Conservation (phyloP, 2,797 vertebrate species). For the Caiman crocodilus region DNA sequence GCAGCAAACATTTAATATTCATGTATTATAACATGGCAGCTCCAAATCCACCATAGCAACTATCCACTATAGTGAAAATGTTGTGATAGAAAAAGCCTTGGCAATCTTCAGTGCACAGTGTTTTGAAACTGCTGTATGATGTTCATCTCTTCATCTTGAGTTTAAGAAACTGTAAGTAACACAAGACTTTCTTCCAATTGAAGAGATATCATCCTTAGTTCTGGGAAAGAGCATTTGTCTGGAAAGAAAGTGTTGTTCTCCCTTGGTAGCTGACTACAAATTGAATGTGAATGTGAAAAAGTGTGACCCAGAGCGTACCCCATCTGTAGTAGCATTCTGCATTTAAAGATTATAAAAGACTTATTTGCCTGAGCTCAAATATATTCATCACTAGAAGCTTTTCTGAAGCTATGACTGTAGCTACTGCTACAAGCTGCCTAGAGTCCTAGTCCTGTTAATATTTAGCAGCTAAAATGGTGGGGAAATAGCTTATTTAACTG, state of each 20-base stretch:
- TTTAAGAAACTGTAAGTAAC: slow-evolving; percentile 53
- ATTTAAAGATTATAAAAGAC: not conserved
- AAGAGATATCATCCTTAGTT: slow-evolving; percentile 31
- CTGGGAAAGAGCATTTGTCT: not conserved
- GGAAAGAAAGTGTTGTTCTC: slow-evolving; percentile 7
- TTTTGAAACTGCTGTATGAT: slow-evolving; percentile 20
- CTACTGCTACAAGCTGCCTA: not conserved
- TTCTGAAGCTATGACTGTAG: not conserved
- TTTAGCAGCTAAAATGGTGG: not conserved
- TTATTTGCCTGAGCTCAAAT: not conserved
- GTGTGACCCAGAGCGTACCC: not conserved
- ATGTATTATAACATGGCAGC: not conserved
- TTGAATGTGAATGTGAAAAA: slow-evolving; percentile 17
- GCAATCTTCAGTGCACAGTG: slow-evolving; percentile 27
- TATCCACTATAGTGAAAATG: slow-evolving; percentile 1
- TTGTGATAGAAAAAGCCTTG: not conserved
- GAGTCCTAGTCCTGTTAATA: not conserved
- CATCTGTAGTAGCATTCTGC: not conserved
- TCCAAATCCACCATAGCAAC: slow-evolving; percentile 53
- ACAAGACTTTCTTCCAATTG: slow-evolving; percentile 10
- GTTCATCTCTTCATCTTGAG: slow-evolving; percentile 39
- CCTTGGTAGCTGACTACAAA: not conserved
- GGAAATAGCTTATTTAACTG: not conserved
- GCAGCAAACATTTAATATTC: slow-evolving; percentile 7
- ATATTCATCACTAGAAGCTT: not conserved